Evolutionary conservation across 2,888 invertebrate genomes (phyloP).

Genomic region (Eudasyphora cyanicolor): DNA sequence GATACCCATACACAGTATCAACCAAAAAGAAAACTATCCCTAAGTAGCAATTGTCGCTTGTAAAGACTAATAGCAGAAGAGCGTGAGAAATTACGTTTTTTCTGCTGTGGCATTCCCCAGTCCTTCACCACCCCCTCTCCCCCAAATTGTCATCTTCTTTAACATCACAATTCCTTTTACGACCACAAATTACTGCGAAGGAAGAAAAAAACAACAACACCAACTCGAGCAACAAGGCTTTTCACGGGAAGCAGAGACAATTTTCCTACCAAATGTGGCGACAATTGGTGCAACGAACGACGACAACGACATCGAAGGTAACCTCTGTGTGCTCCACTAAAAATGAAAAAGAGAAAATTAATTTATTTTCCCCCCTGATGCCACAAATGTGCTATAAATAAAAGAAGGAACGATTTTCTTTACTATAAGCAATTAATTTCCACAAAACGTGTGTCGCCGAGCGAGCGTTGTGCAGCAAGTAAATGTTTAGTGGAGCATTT

Average conservation of each 20-base stretch:
- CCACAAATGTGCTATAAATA: slow-evolving; percentile 29
- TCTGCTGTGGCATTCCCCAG: slow-evolving; percentile 34
- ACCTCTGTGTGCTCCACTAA: slow-evolving; percentile 26
- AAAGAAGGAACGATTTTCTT: neutral
- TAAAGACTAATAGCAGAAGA: slow-evolving; percentile 62
- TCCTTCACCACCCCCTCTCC: slow-evolving; percentile 15
- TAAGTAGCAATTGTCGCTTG: slow-evolving; percentile 63
- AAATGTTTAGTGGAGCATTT: slow-evolving; percentile 51
- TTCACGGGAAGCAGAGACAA: slow-evolving; percentile 14
- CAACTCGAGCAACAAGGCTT: neutral
- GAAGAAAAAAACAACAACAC: neutral
- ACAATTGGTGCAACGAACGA: neutral
- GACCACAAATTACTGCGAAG: slow-evolving; percentile 51
- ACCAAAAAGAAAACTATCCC: slow-evolving; percentile 53
- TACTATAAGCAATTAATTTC: slow-evolving; percentile 27
- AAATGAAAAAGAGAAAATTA: slow-evolving; percentile 32
- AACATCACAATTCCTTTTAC: slow-evolving; percentile 52
- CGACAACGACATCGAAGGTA: no score
- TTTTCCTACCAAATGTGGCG: slow-evolving; percentile 27
- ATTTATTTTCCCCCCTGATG: slow-evolving; percentile 11
- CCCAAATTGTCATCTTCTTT: slow-evolving; percentile 32
- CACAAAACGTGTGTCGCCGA: neutral
- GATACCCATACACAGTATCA: no score
- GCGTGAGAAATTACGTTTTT: slow-evolving; percentile 60
- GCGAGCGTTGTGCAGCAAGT: neutral